phyloP scores from a whole-genome alignment of 2,113 vertebrate genomes.

The Anguilla rostrata region DNA sequence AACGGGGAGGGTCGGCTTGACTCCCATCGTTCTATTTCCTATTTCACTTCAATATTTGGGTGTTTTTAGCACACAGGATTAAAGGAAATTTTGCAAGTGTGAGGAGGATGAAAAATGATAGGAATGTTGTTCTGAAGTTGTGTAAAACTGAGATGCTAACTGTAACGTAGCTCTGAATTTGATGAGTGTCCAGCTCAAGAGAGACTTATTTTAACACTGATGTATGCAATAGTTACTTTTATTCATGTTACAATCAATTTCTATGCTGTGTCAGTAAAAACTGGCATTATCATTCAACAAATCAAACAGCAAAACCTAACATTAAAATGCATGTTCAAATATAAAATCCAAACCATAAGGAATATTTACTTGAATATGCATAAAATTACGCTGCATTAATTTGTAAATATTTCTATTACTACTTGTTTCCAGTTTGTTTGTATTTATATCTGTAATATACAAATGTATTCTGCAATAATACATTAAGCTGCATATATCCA shows the following conservation, averaged over 20 bases:
- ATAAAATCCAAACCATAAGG: neutral
- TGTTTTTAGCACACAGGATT: conserved; percentile 6
- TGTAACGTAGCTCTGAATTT: neutral
- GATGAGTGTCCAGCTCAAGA: too few species aligned
- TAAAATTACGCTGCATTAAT: neutral
- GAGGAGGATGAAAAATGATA: neutral
- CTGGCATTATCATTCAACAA: too few species aligned
- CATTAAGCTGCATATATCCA: neutral
- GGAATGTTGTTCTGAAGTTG: neutral
- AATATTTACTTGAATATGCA: neutral
- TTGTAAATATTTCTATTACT: neutral
- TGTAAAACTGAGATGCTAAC: neutral
- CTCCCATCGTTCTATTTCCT: conserved; percentile 6
- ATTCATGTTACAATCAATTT: too few species aligned
- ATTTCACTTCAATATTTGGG: neutral
- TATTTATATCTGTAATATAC: neutral
- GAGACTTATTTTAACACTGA: too few species aligned
- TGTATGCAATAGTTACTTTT: too few species aligned
- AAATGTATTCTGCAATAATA: neutral
- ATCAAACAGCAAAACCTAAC: neutral
- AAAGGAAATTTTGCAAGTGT: neutral
- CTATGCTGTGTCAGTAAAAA: too few species aligned
- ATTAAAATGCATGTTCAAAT: neutral
- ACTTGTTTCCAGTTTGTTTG: neutral
- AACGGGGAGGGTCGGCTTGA: neutral